Base-by-base conservation (phyloP, 2,797 vertebrate genomes). In the Agapornis canus region DNA sequence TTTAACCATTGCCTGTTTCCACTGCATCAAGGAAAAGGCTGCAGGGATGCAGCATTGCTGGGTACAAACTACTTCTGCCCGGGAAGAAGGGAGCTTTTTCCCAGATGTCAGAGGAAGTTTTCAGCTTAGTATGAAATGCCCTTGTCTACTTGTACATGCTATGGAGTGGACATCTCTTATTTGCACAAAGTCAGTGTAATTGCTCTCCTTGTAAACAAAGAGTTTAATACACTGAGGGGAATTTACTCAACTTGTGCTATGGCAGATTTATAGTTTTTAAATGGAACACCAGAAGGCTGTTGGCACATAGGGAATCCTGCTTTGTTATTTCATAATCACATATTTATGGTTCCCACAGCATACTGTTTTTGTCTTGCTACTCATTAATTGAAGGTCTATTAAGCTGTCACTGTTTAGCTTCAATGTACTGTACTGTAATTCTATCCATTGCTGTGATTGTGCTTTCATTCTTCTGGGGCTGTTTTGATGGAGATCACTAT, bases 181-280 rank as follows among this genome's bases (percentile, higher is more conserved):
- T 95, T 94, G 85, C 88, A 68, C 76, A 51, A 47, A 92, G 87
- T 45, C 68, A 17, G 43, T 42, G 14, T 73, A 90, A 95, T 95
- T 91, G 91, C 51, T 45, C 11, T 83, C 23, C 47, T 57, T 88
- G 39, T 96, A 96, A 95, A 95, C 89, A 95, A 78, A 84, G 83
- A 60, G 31, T 91, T 96, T 95, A 94, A 92, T 70, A 78, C 6
- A 27, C 89, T 3, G 4, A n/a, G 81, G 79, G 64, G 86, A 95
- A 96, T 96, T 96, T 84, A 95, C 92, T 96, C 92, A 89, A 82
- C 85, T 73, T 14, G 1, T 73, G 70, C 85, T 45, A 77, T 72
- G 95, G 79, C 94, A 95, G 96, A 96, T 97, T 97, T 97, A 97
- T 78, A 48, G 89, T 25, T 91, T 92, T 88, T 93, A 92, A 96